A percentile compares a stretch with the other conserved stretches of the same genome.
phyloP scores from a whole-genome alignment of 2,797 vertebrate genomes.

The Phataginus tricuspis region DNA sequence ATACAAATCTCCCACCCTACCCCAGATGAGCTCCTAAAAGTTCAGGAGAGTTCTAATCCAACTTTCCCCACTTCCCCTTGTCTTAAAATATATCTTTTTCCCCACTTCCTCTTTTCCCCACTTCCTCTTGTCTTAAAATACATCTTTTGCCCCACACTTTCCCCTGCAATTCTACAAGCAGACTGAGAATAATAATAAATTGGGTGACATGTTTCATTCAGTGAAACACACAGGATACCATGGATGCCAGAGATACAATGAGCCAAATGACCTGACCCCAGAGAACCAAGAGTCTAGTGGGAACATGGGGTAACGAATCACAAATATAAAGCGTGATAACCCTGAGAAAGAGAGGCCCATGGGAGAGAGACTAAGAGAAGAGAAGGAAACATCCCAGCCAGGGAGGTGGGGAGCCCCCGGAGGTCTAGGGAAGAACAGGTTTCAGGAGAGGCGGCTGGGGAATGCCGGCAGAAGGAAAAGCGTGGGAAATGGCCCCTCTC shows the following conservation, averaged over 20 bases:
- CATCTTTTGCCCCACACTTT: background rate
- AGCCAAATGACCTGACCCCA: background rate
- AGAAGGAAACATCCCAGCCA: background rate
- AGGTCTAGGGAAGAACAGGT: background rate
- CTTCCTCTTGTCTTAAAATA: background rate
- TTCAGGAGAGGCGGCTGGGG: background rate
- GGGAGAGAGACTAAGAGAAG: background rate
- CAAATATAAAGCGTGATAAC: background rate
- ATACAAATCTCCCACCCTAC: background rate
- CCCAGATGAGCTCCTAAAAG: background rate
- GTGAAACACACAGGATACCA: background rate
- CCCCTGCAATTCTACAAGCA: background rate
- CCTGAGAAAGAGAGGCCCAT: background rate
- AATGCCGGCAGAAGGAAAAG: background rate
- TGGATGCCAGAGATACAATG: background rate
- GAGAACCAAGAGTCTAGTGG: background rate
- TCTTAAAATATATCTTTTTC: background rate
- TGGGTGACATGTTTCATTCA: background rate
- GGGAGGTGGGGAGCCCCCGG: background rate
- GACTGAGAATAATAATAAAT: background rate
- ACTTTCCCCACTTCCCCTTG: background rate
- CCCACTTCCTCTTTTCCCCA: background rate
- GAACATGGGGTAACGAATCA: background rate
- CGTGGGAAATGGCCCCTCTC: fast-evolving
- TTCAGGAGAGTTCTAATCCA: background rate